A percentile compares a stretch with the other conserved stretches of the same genome.
Conservation (phyloP, 2,888 invertebrate genomes). For the Epistrophe eligans region DNA sequence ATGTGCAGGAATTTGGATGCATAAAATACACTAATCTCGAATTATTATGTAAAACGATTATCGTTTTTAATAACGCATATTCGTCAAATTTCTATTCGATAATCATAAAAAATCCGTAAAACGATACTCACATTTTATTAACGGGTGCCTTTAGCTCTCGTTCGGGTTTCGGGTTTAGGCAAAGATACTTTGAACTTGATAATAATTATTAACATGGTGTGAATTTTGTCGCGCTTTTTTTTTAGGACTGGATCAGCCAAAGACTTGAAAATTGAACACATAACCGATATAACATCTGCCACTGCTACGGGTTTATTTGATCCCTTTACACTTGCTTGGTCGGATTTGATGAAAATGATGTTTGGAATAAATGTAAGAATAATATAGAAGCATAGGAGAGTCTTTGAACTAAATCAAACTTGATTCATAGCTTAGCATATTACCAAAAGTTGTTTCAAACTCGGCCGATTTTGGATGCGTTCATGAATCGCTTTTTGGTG, state of each 20-base stretch:
- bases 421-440: constrained; percentile 86
- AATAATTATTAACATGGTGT: too few species aligned
- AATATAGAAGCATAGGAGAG: not conserved
- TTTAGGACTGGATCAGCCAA: constrained; percentile 79
- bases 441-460: constrained; percentile 93
- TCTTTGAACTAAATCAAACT: not conserved
- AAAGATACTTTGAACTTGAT: too few species aligned
- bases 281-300: constrained; percentile 95
- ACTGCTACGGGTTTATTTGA: constrained; percentile 97
- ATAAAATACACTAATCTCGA: too few species aligned
- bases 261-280: constrained; percentile 84
- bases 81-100: too few species aligned
- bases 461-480: constrained; percentile 90
- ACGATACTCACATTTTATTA: too few species aligned
- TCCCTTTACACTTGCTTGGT: constrained; percentile 95
- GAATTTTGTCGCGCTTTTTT: too few species aligned
- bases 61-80: too few species aligned
- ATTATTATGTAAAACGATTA: too few species aligned
- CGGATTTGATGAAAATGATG: constrained; percentile 87
- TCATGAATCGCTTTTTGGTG: constrained; percentile 88
- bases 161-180: too few species aligned
- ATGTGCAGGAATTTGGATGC: too few species aligned
- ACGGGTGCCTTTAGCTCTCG: too few species aligned
- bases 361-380: constrained; percentile 86
- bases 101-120: too few species aligned